phyloP scores from a whole-genome alignment of 2,888 invertebrate genomes.

The Nephrotoma flavescens region DNA sequence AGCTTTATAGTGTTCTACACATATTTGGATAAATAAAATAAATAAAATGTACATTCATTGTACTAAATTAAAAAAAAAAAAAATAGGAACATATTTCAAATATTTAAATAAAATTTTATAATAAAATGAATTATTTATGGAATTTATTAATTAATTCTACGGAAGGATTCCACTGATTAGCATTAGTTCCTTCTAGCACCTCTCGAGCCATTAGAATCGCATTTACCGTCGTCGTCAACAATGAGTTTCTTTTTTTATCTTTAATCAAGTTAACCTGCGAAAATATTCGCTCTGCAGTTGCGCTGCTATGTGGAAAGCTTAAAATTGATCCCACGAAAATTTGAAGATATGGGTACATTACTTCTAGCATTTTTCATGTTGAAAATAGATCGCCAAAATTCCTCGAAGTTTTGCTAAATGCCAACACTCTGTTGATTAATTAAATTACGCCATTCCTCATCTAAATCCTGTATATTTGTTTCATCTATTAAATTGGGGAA shows the following conservation, averaged over 20 bases:
- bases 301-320: no score
- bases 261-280: no score
- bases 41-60: neutral
- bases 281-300: no score
- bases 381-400: neutral
- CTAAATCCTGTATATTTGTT: neutral
- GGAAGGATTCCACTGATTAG: neutral
- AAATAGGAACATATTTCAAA: no score
- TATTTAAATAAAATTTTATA: neutral
- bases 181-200: no score
- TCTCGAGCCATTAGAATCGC: no score
- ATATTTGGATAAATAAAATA: neutral
- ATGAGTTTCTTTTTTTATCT: no score
- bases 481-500: neutral
- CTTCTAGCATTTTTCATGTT: neutral
- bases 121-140: neutral
- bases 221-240: no score
- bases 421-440: neutral
- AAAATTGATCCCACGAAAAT: no score
- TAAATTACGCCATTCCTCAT: neutral
- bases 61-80: neutral
- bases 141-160: neutral
- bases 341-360: neutral
- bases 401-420: neutral
- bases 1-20: neutral